Percentiles rank a stretch among this genome's conserved stretches.
Evolutionary conservation across 2,113 vertebrate species (phyloP).

Genomic region (Myiozetetes cayanensis): DNA sequence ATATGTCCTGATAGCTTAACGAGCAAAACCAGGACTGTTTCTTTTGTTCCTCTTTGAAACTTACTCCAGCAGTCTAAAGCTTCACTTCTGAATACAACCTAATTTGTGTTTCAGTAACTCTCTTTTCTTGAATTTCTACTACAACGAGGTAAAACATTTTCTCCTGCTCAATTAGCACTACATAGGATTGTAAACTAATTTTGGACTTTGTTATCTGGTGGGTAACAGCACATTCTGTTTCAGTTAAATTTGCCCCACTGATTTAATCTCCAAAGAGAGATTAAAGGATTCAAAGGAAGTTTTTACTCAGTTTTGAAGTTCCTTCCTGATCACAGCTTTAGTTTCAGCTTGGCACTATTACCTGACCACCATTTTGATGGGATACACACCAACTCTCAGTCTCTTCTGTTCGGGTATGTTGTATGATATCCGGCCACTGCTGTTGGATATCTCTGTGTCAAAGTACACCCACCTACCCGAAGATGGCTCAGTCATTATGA

Average conservation of each 20-base stretch:
- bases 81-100: background rate
- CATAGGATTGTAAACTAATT: background rate
- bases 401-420: conserved; percentile 87
- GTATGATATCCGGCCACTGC: conserved; percentile 89
- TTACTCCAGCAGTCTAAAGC: background rate
- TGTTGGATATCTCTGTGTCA: conserved; percentile 94
- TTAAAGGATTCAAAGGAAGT: background rate
- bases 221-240: background rate
- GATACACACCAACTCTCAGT: conserved; percentile 89
- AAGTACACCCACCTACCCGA: conserved; percentile 94
- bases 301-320: background rate
- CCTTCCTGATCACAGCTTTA: background rate
- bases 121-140: background rate
- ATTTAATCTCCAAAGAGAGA: background rate
- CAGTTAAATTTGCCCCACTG: background rate
- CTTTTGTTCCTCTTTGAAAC: background rate
- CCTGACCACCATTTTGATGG: conserved; percentile 98
- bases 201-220: background rate
- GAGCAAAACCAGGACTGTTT: background rate
- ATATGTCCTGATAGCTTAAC: background rate
- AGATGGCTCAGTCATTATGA: conserved; percentile 91
- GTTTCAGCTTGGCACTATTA: conserved; percentile 57
- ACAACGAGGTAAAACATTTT: background rate
- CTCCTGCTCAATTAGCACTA: background rate
- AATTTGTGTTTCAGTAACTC: background rate